Evolutionary conservation across 2,888 invertebrate genomes (phyloP), one percentile per base, ranked within the genome.

Genomic region (Drosophila picticornis): DNA sequence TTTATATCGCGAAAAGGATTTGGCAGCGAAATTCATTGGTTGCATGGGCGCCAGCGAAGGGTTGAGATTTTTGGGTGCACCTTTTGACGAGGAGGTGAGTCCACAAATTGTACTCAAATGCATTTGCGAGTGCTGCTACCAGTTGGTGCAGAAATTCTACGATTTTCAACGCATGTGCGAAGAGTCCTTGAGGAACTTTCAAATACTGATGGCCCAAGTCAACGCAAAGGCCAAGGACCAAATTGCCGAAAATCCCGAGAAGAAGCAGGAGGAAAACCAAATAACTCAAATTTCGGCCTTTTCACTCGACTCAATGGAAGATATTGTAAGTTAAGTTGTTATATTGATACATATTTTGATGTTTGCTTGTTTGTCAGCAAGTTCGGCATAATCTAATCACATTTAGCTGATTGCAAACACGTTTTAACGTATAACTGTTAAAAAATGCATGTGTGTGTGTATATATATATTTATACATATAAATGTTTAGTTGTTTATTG

Each of bases 101-200:
- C 56, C 61, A 7, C 68, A 70, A 16, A 38, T 84, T 50, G 80
- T 85, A 72, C 88, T 92, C 11, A 70, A 80, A n/a, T 81, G 75
- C 52, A 84, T 92, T 34, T 92, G 92, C 50, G 76, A 80, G 38
- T 77, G 62, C 25, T 92, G 92, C 63, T 87, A 84, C 67, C 76
- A 81, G 10, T 74, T 91, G 79, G 77, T 92, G 27, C 75, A 84
- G n/a, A 80, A 83, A 32, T 86, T 91, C 25, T 76, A 88, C 32
- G 84, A 90, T 27, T 92, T 92, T 66, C 91, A 88, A 61, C 72
- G 82, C 16, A 91, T 92, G 91, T 91, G 88, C 60, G 77, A 81
- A 50, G 84, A 89, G 61, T 92, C 92, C 11, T 75, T 79, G 59
- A 61, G 71, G 11, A 88, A 90, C 43, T 87, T 87, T 51, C 67